Evolutionary conservation across 2,797 vertebrate genomes (phyloP).

Genomic region (Pangasius larnaudii): DNA sequence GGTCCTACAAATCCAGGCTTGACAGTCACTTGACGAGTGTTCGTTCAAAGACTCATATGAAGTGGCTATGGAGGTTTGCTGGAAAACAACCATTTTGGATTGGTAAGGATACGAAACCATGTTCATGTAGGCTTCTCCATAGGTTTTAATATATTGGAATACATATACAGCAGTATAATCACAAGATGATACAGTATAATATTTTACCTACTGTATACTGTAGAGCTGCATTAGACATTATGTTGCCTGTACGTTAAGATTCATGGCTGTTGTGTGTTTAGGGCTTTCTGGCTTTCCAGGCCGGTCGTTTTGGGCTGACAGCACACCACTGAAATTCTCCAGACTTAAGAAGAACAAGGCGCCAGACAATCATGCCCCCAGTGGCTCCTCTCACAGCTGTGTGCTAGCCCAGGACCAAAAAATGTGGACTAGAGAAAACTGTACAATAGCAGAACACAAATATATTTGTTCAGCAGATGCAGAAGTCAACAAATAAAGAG

Average conservation of each 20-base stretch:
- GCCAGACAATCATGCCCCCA: not conserved
- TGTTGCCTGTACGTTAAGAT: not conserved
- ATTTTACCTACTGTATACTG: not conserved
- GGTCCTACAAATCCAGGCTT: slow-evolving; percentile 63
- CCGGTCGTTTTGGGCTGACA: slow-evolving; percentile 61
- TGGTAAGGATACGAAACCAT: slow-evolving; percentile 63
- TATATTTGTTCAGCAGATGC: slow-evolving; percentile 59
- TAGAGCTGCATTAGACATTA: not conserved
- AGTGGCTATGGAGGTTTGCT: slow-evolving; percentile 73
- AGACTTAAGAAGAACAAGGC: slow-evolving; percentile 52
- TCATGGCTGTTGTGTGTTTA: slow-evolving; percentile 21
- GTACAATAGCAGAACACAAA: slow-evolving; percentile 60
- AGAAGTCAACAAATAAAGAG: slow-evolving; percentile 39
- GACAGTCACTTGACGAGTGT: slow-evolving; percentile 74
- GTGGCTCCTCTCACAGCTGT: slow-evolving; percentile 55
- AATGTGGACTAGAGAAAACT: slow-evolving; percentile 52
- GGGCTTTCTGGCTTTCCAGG: slow-evolving; percentile 55
- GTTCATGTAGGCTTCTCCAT: not conserved
- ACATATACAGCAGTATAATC: not conserved
- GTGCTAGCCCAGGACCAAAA: slow-evolving; percentile 57
- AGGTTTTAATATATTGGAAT: not conserved
- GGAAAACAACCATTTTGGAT: slow-evolving; percentile 75
- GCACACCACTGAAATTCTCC: slow-evolving; percentile 51
- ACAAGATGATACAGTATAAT: too few relatives aligned
- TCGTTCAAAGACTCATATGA: slow-evolving; percentile 67